A percentile compares a stretch with the other conserved stretches of the same genome.
These are phyloP conservation scores for Coptodon rendalli DNA, from an alignment of 2,113 vertebrate genomes.

Conservation along the genomic window DNA sequence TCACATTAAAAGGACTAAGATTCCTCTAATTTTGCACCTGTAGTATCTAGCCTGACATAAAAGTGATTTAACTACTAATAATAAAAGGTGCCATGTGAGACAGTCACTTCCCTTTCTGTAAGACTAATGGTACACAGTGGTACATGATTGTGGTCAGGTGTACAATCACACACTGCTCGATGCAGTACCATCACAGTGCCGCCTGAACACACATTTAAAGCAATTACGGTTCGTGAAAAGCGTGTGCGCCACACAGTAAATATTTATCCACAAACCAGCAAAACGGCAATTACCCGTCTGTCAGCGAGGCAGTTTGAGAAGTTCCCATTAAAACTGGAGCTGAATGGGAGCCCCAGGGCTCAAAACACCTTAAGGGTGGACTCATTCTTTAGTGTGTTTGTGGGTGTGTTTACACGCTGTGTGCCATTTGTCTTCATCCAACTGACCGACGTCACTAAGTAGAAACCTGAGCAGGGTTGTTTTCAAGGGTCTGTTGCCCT, in stretches of 20 bases:
- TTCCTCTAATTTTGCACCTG: neutral
- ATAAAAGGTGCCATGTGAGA: neutral
- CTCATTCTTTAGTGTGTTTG: neutral
- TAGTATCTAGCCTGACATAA: neutral
- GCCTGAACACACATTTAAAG: neutral
- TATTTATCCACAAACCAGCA: conserved; percentile 7
- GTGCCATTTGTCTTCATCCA: neutral
- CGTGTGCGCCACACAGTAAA: neutral
- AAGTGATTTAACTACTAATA: neutral
- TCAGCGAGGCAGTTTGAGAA: neutral
- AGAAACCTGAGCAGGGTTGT: neutral
- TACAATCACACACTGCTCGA: neutral
- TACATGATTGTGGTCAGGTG: neutral
- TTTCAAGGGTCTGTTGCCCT: neutral
- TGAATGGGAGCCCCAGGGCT: neutral
- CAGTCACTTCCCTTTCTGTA: neutral
- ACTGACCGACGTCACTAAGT: neutral
- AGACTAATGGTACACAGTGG: neutral
- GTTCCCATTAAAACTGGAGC: neutral
- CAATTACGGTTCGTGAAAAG: neutral
- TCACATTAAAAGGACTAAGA: neutral
- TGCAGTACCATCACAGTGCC: neutral
- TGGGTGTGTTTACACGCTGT: neutral
- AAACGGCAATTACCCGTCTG: neutral
- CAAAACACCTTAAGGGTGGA: neutral